Percentiles rank a stretch among this genome's conserved stretches.
These are phyloP conservation scores for Corella eumyota DNA, from an alignment of 23 tunicate species.

Conservation along the genomic window DNA sequence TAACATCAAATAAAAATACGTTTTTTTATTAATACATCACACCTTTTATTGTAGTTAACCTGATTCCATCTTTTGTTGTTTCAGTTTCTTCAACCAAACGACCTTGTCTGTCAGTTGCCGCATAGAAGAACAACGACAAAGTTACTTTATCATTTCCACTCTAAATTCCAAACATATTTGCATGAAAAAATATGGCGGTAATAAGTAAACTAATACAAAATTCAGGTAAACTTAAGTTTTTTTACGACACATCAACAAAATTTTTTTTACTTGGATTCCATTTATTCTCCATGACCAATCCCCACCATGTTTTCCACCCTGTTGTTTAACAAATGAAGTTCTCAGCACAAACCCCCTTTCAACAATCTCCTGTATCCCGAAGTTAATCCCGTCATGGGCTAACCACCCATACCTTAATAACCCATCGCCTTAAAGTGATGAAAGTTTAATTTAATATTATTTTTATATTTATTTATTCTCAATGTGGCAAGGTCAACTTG, in stretches of 20 bases:
- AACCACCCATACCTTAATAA: constrained; percentile 84
- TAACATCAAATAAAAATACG: too few species aligned
- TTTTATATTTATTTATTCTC: too few species aligned
- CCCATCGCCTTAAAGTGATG: constrained; percentile 49
- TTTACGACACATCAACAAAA: too few species aligned
- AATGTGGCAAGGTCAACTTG: neutral
- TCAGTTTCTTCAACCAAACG: constrained; percentile 10
- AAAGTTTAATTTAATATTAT: too few species aligned
- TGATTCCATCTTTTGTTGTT: constrained; percentile 4
- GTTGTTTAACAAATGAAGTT: constrained; percentile 77
- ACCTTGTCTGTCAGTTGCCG: constrained; percentile 93
- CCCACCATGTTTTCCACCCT: constrained; percentile 93
- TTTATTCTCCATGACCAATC: constrained; percentile 97
- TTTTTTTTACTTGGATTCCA: constrained; percentile 10
- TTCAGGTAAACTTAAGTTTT: too few species aligned
- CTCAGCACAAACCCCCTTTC: constrained; percentile 53
- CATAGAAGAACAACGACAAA: constrained; percentile 67
- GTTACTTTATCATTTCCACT: constrained; percentile 14
- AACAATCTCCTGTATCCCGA: constrained; percentile 88
- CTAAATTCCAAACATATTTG: too few species aligned
- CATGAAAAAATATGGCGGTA: too few species aligned
- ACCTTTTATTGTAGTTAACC: constrained; percentile 43
- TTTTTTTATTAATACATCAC: too few species aligned
- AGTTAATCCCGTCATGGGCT: constrained; percentile 85
- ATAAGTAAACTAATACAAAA: too few species aligned